A percentile compares a stretch with the other conserved stretches of the same genome.
Conservation (phyloP, 2,888 invertebrate genomes). For the Netelia virgata region DNA sequence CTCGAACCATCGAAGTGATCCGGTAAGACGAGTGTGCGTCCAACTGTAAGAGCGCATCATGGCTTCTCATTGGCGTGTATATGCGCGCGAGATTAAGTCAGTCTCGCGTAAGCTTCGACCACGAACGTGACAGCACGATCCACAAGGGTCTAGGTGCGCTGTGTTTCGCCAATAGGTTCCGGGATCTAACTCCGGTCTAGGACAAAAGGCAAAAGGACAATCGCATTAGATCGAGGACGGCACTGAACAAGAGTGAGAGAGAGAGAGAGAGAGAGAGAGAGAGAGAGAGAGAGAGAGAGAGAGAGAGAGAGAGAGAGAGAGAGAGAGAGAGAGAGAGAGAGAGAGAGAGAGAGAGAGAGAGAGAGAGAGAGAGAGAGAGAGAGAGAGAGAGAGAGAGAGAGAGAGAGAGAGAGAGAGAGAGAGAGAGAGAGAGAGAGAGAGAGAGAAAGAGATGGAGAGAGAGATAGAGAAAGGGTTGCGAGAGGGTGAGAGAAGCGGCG, state of each 20-base stretch:
- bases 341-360: constrained; percentile 60
- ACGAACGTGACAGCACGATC: constrained; percentile 69
- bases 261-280: constrained; percentile 22
- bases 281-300: constrained; percentile 20
- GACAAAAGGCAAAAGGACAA: constrained; percentile 78
- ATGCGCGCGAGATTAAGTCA: constrained; percentile 49
- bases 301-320: constrained; percentile 41
- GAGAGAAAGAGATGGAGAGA: constrained; percentile 69
- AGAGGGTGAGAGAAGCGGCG: constrained; percentile 63
- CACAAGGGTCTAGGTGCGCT: constrained; percentile 72
- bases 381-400: constrained; percentile 25
- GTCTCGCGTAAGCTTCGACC: constrained; percentile 47
- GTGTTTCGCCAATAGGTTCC: constrained; percentile 58
- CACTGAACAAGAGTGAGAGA: constrained; percentile 26
- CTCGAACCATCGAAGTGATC: constrained; percentile 14
- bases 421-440: constrained; percentile 52
- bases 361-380: constrained; percentile 29
- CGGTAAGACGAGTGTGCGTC: constrained; percentile 16
- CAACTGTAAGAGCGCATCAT: background rate
- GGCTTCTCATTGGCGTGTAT: constrained; percentile 21
- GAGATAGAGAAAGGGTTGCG: too few relatives aligned
- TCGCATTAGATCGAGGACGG: constrained; percentile 77
- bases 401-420: constrained; percentile 4
- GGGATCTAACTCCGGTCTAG: constrained; percentile 30
- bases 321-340: constrained; percentile 52